Evolutionary conservation across 2,113 vertebrate species (phyloP), one percentile per base, ranked within the genome.

Genomic region (Seriola rivoliana): DNA sequence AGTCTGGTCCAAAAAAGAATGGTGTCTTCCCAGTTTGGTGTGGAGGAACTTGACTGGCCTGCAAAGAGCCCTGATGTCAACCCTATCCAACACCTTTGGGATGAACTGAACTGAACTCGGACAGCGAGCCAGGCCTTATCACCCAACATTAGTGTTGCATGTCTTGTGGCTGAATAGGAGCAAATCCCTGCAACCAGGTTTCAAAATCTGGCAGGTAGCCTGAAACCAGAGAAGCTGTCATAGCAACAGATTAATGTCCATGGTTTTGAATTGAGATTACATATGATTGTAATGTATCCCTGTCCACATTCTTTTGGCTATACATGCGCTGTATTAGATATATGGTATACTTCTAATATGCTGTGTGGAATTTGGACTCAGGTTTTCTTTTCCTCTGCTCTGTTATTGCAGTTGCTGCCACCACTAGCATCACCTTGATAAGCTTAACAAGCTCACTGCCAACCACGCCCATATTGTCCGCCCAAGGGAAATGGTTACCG

Each of bases 381-480:
- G n/a, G 3, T 29, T 6, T 59, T 68, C 29, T 23, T 3, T 8
- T 44, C 57, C 8, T 13, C 1, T 3, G 12, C 17, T 58, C 4
- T 9, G 52, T 10, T 19, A 2, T 16, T 25, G 4, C 52, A 42
- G n/a, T 32, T 42, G 25, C 16, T 3, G 3, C 29, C 13, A 11
- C 9, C 6, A 1, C 7, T 0, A 23, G 70, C 46, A 13, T 89
- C 78, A 84, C 81, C 89, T 87, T 84, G 79, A 78, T 66, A n/a
- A 78, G 13, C 34, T 29, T 5, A 65, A 60, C 54, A 62, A 59
- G 8, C 38, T 29, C 68, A 13, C 29, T 0, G 10, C 16, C 59
- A 11, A 60, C 64, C 81, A 82, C 77, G 32, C 91, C 89, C 84
- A 71, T 42, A 14, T 0, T 44, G 62, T 42, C 71, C 80, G 2